Conservation (phyloP, 2,888 invertebrate genomes). For the Antitype chi region DNA sequence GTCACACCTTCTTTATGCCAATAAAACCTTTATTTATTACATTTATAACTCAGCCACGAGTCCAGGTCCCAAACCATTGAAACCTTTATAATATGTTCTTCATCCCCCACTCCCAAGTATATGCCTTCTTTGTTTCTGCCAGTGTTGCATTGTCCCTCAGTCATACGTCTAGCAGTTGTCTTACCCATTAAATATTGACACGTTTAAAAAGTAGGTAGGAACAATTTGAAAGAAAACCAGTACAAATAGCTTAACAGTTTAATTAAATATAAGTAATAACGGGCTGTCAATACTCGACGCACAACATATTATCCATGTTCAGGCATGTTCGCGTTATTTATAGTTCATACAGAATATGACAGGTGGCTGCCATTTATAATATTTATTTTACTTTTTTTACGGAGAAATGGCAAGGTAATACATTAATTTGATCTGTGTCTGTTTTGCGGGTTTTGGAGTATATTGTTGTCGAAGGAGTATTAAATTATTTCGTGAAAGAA, state of each 20-base stretch:
- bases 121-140: background rate
- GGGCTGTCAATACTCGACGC: background rate
- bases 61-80: too few relatives aligned
- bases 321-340: conserved; percentile 1
- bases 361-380: conserved; percentile 33
- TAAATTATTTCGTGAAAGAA: background rate
- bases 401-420: background rate
- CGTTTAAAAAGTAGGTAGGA: background rate
- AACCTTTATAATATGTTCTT: too few relatives aligned
- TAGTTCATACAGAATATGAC: background rate
- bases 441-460: background rate
- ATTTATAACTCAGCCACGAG: too few relatives aligned
- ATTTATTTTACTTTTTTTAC: background rate
- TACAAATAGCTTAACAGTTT: background rate
- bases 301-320: background rate
- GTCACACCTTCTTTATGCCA: too few relatives aligned
- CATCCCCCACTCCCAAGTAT: background rate
- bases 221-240: background rate
- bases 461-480: background rate
- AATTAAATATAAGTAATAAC: conserved; percentile 5
- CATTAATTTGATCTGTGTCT: background rate
- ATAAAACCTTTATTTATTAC: too few relatives aligned
- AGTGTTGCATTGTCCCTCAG: background rate
- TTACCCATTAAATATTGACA: background rate
- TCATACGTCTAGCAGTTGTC: background rate